phyloP scores from a whole-genome alignment of 2,888 invertebrate genomes.

The Koerneria pararmatus region DNA sequence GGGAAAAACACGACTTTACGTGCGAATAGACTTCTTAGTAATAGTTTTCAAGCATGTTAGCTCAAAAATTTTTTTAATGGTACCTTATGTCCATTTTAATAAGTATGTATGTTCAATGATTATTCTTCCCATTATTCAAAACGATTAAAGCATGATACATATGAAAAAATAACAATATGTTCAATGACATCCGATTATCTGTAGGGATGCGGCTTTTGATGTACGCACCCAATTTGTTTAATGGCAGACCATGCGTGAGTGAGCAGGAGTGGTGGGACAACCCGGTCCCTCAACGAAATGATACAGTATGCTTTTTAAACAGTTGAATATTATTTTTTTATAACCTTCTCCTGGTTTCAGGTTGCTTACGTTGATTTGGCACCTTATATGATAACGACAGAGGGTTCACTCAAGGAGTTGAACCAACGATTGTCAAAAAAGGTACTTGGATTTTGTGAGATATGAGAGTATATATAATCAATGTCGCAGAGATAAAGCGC shows the following conservation, averaged over 20 bases:
- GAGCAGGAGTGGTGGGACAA: slow-evolving; percentile 42
- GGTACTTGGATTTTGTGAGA: slow-evolving; percentile 10
- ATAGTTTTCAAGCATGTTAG: no score
- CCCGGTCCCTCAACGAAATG: slow-evolving; percentile 35
- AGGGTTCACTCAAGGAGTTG: slow-evolving; percentile 45
- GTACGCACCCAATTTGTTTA: slow-evolving; percentile 42
- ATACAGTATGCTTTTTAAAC: slow-evolving; percentile 26
- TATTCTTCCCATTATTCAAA: no score
- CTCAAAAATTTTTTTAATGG: no score
- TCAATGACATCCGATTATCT: background rate
- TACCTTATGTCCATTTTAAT: no score
- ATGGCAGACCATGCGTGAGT: slow-evolving; percentile 41
- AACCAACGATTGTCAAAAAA: slow-evolving; percentile 29
- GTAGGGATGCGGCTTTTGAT: slow-evolving; percentile 40
- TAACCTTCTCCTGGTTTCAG: slow-evolving; percentile 27
- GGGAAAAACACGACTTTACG: no score
- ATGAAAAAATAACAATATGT: no score
- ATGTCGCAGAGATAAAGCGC: no score
- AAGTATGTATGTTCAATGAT: no score
- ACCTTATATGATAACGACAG: slow-evolving; percentile 45
- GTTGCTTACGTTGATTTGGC: slow-evolving; percentile 45
- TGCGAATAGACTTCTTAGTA: no score
- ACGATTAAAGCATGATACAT: no score
- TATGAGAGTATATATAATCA: no score
- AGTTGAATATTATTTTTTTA: slow-evolving; percentile 21